A percentile compares a stretch with the other conserved stretches of the same genome.
These are phyloP conservation scores for Heterotis niloticus DNA, from an alignment of 2,113 vertebrate species.

Conservation along the genomic window DNA sequence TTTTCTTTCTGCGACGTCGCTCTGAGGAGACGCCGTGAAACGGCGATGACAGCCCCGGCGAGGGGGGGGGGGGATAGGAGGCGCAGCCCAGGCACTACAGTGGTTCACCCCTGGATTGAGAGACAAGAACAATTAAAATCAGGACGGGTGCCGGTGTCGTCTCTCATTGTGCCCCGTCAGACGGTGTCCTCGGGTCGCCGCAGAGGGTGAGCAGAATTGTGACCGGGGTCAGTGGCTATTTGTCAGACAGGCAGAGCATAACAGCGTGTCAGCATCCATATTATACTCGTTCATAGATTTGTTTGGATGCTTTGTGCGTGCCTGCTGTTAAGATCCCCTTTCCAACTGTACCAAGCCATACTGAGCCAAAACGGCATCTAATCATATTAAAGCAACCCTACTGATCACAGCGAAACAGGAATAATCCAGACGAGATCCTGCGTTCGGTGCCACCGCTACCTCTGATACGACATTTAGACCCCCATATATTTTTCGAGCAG, in stretches of 20 bases:
- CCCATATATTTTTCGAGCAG: too few relatives aligned
- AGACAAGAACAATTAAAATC: constrained; percentile 21
- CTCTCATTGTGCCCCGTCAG: constrained; percentile 21
- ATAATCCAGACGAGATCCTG: too few relatives aligned
- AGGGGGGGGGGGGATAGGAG: too few relatives aligned
- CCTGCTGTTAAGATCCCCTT: constrained; percentile 54
- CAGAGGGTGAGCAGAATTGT: background rate
- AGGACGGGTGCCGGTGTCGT: background rate
- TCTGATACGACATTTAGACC: too few relatives aligned
- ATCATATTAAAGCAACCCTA: constrained; percentile 18
- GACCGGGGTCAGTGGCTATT: background rate
- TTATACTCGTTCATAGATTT: constrained; percentile 46
- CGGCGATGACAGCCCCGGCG: background rate
- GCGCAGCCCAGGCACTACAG: too few relatives aligned
- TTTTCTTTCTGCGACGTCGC: background rate
- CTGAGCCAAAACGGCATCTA: constrained; percentile 33
- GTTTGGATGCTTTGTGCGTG: constrained; percentile 26
- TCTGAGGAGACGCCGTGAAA: background rate
- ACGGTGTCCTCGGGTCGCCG: constrained; percentile 39
- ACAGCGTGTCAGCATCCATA: background rate
- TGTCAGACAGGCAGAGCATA: background rate
- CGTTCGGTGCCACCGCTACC: too few relatives aligned
- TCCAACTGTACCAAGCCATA: constrained; percentile 12
- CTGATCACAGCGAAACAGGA: background rate
- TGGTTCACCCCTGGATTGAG: background rate